Evolutionary conservation across 1,140 invertebrate genomes (phyloP), one percentile per base, ranked within the genome.

Genomic region (Ptiloglossa arizonensis): DNA sequence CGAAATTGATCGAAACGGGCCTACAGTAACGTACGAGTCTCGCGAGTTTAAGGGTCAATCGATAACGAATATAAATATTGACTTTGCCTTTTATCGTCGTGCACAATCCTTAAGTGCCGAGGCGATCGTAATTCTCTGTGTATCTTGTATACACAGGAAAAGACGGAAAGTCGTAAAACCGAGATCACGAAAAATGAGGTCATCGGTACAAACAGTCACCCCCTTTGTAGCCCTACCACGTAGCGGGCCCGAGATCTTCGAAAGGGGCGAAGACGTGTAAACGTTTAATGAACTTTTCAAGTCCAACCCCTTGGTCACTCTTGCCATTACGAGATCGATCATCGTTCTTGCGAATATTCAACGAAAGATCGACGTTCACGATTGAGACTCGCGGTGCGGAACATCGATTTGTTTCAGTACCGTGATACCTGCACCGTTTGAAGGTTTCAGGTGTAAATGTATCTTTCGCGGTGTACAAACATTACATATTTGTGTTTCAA

Each of bases 11-110:
- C 24, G 38, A 64, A 29, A 56, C 4, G 22, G 29, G 0, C n/a
- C 44, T 68, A 59, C 29, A 11, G 29, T 13, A 32, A 41, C 35
- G 29, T 6, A 4, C 11, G 59, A 38, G 17, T 56, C n/a, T 48
- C 64, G 29, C 62, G 29, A 69, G 57, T 83, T 80, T 72, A 60
- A 81, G 66, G 81, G 56, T 81, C 77, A 75, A 80, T 78, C 81
- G 46, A 86, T 86, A 86, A 83, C 6, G 15, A n/a, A 57, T 32
- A 56, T 48, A 78, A 86, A 86, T 66, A 83, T 81, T 80, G 44
- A 62, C 57, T 60, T 15, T 48, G 29, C 8, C 60, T 69, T 75
- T 79, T 75, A 76, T 80, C 67, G 29, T 22, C 35, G 19, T 41
- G 50, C 50, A 57, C 46, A 46, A 56, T 74, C 80, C 59, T 60